Evolutionary conservation across 2,113 vertebrate genomes (phyloP), one percentile per base, ranked within the genome.

Genomic region (Lepisosteus oculatus): DNA sequence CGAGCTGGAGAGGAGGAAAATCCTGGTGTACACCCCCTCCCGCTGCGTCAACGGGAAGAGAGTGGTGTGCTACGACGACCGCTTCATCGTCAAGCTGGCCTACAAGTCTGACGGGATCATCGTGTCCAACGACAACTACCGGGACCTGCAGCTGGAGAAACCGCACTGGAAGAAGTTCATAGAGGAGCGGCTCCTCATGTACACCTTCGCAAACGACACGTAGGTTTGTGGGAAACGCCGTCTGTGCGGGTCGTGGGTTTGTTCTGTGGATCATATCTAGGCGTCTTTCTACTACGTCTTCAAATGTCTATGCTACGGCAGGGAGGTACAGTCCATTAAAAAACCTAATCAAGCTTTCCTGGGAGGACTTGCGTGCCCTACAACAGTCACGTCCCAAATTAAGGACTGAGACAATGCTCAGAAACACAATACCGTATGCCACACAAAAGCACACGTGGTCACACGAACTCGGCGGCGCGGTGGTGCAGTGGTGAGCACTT

Each of bases 51-150:
- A 93, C 1, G 95, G 95, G 45, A 95, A 90, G 85, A 80, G 95
- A 12, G 91, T 97, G 41, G 93, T 95, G 75, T 97, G 95, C 81
- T 96, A 96, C 0, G 95, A 97, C 0, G 95, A 97, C 81, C 94
- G 95, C 42, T 97, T 95, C 80, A 94, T 97, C 14, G 84, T 97
- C 70, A 95, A 93, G 83, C 85, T 95, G 70, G 95, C 95, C 55
- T 92, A 89, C 0, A 90, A 93, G 55, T 85, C 76, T 0, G 94
- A 97, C 0, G 95, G 95, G 43, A 73, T 97, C 76, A 95, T 97
- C 3, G 95, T 96, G 69, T 97, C 95, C 87, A 97, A 97, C 0
- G 95, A 97, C 84, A 94, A 95, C 84, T 97, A 97, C 86, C 87
- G 95, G 0, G 95, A 97, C 76, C 90, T 97, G 61, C 95, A 97